Base-by-base conservation (phyloP, 2,797 vertebrate species). In the Neosilurus hyrtlii region DNA sequence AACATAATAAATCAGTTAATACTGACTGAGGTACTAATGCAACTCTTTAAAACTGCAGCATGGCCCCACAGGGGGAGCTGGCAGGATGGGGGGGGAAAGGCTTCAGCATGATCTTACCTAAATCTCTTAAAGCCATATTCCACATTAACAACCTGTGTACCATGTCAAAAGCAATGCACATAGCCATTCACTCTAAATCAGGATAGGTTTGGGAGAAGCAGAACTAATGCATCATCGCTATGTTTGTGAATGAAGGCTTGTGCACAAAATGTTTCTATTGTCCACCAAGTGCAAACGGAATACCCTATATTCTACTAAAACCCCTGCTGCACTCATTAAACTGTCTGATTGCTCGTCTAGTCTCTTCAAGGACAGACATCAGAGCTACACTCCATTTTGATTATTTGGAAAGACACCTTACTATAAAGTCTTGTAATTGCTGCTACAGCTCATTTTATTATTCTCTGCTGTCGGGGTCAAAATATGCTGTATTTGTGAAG, bases 101-200 rank as follows among this genome's bases (percentile, higher is more conserved):
- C 49, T 59, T 84, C 52, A 52, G 61, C n/a, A 16, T 74, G 72
- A 84, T 84, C 80, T 68, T 26, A 68, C 79, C 20, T 56, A 78
- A 68, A 78, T 62, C 73, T 78, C 66, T 37, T 35, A 67, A 81
- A 35, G 30, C 62, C 52, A n/a, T 51, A 67, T 86, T 59, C 20
- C 67, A 24, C 15, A 52, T 37, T 77, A 73, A 80, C 79, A 66
- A 35, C 72, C 78, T 61, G 77, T 22, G 22, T 59, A 79, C 52
- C 54, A 66, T 52, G 73, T 67, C 72, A 51, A 9, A 15, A 68
- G 22, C 59, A 73, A 15, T 66, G 63, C 82, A 61, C 2, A 15
- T 56, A 62, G 82, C 37, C 24, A 79, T 54, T 81, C 37, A 65
- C 20, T 52, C 26, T n/a, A 9, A 56, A 14, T 24, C 83, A 76